Evolutionary conservation across 2,888 invertebrate genomes (phyloP).

Genomic region (Pterostichus niger): DNA sequence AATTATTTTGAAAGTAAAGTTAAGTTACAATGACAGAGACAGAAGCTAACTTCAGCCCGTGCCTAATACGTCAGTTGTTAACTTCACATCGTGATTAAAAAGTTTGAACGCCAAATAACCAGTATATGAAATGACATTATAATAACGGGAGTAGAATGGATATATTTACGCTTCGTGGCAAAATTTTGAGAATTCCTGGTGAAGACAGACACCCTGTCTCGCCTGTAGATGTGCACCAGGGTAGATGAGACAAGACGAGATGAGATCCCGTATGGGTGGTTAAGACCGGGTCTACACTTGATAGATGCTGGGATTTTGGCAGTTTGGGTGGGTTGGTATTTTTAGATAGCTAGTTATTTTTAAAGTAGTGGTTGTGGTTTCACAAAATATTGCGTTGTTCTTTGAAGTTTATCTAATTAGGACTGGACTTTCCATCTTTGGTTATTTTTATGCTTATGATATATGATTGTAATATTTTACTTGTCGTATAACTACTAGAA

Average conservation of each 20-base stretch:
- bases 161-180: neutral
- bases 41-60: too few species aligned
- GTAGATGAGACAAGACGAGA: constrained; percentile 4
- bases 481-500: too few species aligned
- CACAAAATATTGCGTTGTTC: neutral
- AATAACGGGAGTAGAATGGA: too few species aligned
- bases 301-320: constrained; percentile 39
- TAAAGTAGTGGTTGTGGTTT: constrained; percentile 21
- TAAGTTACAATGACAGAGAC: too few species aligned
- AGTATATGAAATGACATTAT: too few species aligned
- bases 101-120: too few species aligned
- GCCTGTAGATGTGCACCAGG: neutral
- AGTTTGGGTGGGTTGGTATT: constrained; percentile 16
- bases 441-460: too few species aligned
- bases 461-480: too few species aligned
- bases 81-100: too few species aligned
- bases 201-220: constrained; percentile 7
- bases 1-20: too few species aligned
- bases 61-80: too few species aligned
- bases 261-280: constrained; percentile 25
- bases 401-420: constrained; percentile 1
- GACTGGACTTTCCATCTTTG: neutral
- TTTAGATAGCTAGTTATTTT: constrained; percentile 34
- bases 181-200: neutral
- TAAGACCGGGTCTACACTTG: constrained; percentile 32